These are phyloP conservation scores for Allygus modestus DNA, from an alignment of 2,888 invertebrate genomes.

Conservation along the genomic window DNA sequence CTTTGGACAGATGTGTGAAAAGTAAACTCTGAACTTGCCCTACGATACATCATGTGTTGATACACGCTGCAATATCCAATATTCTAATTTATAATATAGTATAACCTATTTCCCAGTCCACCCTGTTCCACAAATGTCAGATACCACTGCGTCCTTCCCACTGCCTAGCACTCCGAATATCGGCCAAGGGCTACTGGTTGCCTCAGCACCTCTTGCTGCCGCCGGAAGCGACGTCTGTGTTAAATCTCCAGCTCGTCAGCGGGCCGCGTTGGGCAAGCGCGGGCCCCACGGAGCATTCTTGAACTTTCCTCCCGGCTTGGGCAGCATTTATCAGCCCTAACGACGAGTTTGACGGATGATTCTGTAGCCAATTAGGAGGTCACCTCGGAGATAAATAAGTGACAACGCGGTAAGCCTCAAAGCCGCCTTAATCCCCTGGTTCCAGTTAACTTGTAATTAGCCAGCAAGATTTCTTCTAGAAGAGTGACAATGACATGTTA, in stretches of 20 bases:
- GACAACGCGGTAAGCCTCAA: slow-evolving; percentile 37
- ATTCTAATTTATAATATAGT: no score
- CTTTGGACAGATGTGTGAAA: no score
- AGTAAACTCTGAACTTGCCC: no score
- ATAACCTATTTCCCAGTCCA: no score
- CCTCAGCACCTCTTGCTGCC: slow-evolving; percentile 2
- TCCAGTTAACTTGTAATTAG: slow-evolving; percentile 37
- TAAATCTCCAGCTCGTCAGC: slow-evolving; percentile 18
- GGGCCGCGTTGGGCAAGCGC: slow-evolving; percentile 23
- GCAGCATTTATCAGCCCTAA: slow-evolving; percentile 43
- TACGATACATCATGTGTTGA: no score
- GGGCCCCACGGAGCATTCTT: slow-evolving; percentile 46
- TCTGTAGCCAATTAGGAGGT: slow-evolving; percentile 47
- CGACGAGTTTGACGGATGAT: slow-evolving; percentile 42
- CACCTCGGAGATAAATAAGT: slow-evolving; percentile 50
- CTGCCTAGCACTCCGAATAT: neutral
- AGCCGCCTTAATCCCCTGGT: slow-evolving; percentile 20
- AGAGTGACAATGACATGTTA: slow-evolving; percentile 15
- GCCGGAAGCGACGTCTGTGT: slow-evolving; percentile 23
- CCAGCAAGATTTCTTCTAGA: neutral
- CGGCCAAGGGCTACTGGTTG: slow-evolving; percentile 13
- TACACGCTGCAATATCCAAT: no score
- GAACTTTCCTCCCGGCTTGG: slow-evolving; percentile 48
- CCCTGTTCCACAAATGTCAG: no score
- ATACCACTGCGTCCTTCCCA: no score